Percentiles rank a stretch among this genome's conserved stretches.
Evolutionary conservation across 2,888 invertebrate species (phyloP).

Genomic region (Lissonota sp.): DNA sequence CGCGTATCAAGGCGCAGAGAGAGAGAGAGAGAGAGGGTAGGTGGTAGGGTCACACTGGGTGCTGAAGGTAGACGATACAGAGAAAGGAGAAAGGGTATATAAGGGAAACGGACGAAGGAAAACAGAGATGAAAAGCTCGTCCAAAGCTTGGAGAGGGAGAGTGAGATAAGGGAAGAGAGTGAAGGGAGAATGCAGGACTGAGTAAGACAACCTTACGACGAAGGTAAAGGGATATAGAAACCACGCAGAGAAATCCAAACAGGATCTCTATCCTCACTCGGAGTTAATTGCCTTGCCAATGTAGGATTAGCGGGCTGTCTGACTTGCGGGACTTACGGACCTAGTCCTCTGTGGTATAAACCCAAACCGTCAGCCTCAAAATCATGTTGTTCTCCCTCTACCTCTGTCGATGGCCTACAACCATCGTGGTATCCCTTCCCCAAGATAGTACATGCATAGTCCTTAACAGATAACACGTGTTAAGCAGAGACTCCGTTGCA

Average conservation of each 20-base stretch:
- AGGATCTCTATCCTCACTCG: slow-evolving; percentile 70
- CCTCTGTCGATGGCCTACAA: slow-evolving; percentile 28
- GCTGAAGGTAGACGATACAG: slow-evolving; percentile 23
- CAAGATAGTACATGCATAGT: not conserved
- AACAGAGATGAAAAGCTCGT: slow-evolving; percentile 14
- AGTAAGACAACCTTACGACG: slow-evolving; percentile 44
- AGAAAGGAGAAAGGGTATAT: slow-evolving; percentile 41
- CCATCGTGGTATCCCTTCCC: slow-evolving; percentile 15
- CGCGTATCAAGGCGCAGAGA: slow-evolving; percentile 29
- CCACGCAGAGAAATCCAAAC: slow-evolving; percentile 69
- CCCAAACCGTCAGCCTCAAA: slow-evolving; percentile 54
- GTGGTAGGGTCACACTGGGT: slow-evolving; percentile 22
- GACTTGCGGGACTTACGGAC: slow-evolving; percentile 60
- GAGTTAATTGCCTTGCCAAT: slow-evolving; percentile 80
- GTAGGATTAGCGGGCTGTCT: slow-evolving; percentile 75
- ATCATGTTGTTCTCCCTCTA: slow-evolving; percentile 58
- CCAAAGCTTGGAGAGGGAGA: slow-evolving; percentile 25
- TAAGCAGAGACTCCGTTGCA: too few species aligned
- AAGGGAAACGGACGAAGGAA: slow-evolving; percentile 20
- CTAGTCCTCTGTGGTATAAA: slow-evolving; percentile 54
- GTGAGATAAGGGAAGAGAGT: slow-evolving; percentile 33
- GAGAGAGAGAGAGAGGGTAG: slow-evolving; percentile 31
- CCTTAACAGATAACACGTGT: not conserved
- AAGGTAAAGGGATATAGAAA: slow-evolving; percentile 51
- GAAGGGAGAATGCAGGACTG: slow-evolving; percentile 22